These are phyloP conservation scores for Pollachius pollachius DNA, from an alignment of 2,113 vertebrate species.

Conservation along the genomic window DNA sequence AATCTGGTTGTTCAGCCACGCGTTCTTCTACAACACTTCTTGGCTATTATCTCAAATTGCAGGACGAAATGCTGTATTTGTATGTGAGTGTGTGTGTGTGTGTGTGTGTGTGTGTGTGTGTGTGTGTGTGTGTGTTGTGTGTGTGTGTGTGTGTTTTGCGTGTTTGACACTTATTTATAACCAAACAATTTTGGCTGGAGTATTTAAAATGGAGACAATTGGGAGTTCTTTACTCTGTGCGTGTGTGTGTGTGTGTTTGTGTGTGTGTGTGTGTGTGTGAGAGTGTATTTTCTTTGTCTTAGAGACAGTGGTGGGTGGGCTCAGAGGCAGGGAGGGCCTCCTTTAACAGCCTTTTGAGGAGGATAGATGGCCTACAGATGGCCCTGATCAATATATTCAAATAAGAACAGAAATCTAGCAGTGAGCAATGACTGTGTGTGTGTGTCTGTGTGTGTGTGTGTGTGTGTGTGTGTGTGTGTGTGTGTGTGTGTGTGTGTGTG, in stretches of 20 bases:
- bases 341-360: slow-evolving; percentile 77
- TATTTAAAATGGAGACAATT: not conserved
- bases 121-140: slow-evolving; percentile 3
- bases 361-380: slow-evolving; percentile 83
- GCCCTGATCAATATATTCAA: slow-evolving; percentile 81
- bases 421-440: slow-evolving; percentile 42
- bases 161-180: not conserved
- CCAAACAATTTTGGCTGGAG: not conserved
- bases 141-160: slow-evolving; percentile 16
- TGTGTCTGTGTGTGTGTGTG: slow-evolving; percentile 1
- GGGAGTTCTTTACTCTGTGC: slow-evolving; percentile 5
- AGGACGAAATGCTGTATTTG: slow-evolving; percentile 27
- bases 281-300: slow-evolving; percentile 40
- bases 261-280: slow-evolving; percentile 4
- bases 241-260: slow-evolving; percentile 11
- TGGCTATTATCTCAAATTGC: slow-evolving; percentile 49
- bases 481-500: slow-evolving; percentile 2
- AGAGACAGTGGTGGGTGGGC: slow-evolving; percentile 66
- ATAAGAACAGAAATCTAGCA: slow-evolving; percentile 71
- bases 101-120: slow-evolving; percentile 21
- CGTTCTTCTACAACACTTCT: slow-evolving; percentile 21
- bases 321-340: slow-evolving; percentile 62
- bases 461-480: slow-evolving; percentile 3
- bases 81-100: slow-evolving; percentile 12
- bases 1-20: slow-evolving; percentile 37